Conservation (phyloP, 2,113 vertebrate species). For the Apodemus speciosus region DNA sequence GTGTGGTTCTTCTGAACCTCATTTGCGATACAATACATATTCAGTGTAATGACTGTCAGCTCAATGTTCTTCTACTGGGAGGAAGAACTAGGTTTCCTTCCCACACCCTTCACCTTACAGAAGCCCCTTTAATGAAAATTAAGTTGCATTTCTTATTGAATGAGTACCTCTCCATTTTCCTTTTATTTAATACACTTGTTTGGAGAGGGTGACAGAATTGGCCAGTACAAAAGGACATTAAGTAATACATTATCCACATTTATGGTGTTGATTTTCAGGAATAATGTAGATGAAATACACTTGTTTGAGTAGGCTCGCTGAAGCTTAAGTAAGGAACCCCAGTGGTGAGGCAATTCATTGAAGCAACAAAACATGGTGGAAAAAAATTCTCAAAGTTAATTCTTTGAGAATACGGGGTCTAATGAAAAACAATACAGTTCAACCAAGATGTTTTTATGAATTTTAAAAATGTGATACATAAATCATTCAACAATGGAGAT, state of each 20-base stretch:
- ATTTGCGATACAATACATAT: not conserved
- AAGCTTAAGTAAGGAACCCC: not conserved
- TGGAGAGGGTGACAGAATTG: constrained; percentile 30
- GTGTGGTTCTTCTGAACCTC: not conserved
- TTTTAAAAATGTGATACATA: constrained; percentile 8
- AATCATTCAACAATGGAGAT: not conserved
- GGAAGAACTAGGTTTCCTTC: not conserved
- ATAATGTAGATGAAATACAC: not conserved
- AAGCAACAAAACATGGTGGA: not conserved
- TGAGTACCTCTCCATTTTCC: not conserved
- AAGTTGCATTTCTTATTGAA: constrained; percentile 11
- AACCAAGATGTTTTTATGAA: not conserved
- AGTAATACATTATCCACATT: constrained; percentile 17
- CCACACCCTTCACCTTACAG: not conserved
- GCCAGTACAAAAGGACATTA: constrained; percentile 18
- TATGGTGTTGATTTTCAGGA: constrained; percentile 15
- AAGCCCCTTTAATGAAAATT: constrained; percentile 34
- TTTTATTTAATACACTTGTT: constrained; percentile 36
- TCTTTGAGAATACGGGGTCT: not conserved
- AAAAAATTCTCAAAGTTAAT: not conserved
- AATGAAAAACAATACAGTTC: not conserved
- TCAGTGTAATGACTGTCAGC: constrained; percentile 28
- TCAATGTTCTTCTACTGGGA: not conserved
- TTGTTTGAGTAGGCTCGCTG: not conserved
- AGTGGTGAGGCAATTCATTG: not conserved